Percentiles rank a stretch among this genome's conserved stretches.
Evolutionary conservation across 1,140 invertebrate species (phyloP).

Genomic region (Probaryconus sp.): DNA sequence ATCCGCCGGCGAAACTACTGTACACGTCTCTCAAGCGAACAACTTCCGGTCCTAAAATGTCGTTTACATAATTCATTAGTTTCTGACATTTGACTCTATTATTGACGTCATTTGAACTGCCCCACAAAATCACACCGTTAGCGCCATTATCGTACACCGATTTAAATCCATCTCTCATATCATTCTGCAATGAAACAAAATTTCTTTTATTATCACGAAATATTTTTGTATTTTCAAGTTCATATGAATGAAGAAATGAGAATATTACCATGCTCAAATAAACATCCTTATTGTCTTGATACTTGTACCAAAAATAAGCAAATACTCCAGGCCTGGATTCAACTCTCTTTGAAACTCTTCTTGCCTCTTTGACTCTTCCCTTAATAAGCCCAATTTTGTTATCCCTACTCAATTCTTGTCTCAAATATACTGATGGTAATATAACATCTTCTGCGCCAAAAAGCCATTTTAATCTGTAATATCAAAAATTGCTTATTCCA

Average conservation of each 20-base stretch:
- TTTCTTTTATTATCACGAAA: too few relatives aligned
- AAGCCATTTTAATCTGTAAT: slow-evolving; percentile 83
- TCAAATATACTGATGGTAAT: slow-evolving; percentile 84
- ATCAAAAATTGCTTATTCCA: too few relatives aligned
- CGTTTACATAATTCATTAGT: slow-evolving; percentile 80
- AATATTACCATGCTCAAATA: slow-evolving; percentile 80
- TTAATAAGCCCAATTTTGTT: slow-evolving; percentile 80
- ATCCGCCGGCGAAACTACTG: too few relatives aligned
- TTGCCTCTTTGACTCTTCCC: slow-evolving; percentile 82
- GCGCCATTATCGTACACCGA: slow-evolving; percentile 79
- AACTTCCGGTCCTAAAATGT: slow-evolving; percentile 80
- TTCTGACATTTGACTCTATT: slow-evolving; percentile 81
- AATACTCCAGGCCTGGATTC: slow-evolving; percentile 73
- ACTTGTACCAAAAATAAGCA: slow-evolving; percentile 86
- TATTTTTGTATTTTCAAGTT: not conserved
- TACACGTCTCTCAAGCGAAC: slow-evolving; percentile 37
- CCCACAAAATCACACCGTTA: slow-evolving; percentile 85
- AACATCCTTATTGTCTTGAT: slow-evolving; percentile 79
- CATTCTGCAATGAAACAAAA: slow-evolving; percentile 75
- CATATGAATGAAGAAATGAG: not conserved
- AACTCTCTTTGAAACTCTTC: slow-evolving; percentile 76
- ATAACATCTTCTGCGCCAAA: slow-evolving; percentile 81
- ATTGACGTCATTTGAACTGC: slow-evolving; percentile 84
- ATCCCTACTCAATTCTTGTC: slow-evolving; percentile 68
- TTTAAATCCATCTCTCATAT: slow-evolving; percentile 79